These are phyloP conservation scores for Drosophila melanica DNA, from an alignment of 1,140 invertebrate genomes.

Conservation along the genomic window DNA sequence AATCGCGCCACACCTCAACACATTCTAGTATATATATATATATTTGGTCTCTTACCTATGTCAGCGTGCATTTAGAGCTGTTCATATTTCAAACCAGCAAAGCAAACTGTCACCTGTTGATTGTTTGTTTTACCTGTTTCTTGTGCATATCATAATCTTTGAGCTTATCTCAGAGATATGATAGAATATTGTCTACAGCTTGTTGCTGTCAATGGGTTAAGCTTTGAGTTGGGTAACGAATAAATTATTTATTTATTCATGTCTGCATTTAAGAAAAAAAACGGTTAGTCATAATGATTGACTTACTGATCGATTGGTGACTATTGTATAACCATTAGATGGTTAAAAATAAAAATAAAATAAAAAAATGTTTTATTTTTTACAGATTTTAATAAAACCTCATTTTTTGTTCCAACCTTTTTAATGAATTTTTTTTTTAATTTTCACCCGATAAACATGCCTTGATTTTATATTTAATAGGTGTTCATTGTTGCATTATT, in stretches of 20 bases:
- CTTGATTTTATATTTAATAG: no score
- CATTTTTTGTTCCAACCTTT: no score
- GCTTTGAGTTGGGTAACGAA: conserved; percentile 16
- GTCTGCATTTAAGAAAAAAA: not conserved
- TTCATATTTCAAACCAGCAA: conserved; percentile 25
- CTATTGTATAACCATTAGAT: no score
- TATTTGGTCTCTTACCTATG: not conserved
- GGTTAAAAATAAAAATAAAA: no score
- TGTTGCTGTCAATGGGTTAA: conserved; percentile 17
- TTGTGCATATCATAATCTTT: conserved; percentile 32
- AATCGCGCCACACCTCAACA: conserved; percentile 21
- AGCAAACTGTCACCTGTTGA: conserved; percentile 49
- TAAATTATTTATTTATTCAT: not conserved
- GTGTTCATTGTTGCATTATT: no score
- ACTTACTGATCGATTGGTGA: no score
- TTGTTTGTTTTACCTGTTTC: conserved; percentile 30
- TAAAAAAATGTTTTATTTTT: no score
- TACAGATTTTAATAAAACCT: no score
- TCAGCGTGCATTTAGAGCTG: not conserved
- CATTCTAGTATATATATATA: conserved; percentile 22
- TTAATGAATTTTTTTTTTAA: no score
- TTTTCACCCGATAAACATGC: no score
- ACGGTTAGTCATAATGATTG: no score
- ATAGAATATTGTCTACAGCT: conserved; percentile 16
- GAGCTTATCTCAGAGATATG: conserved; percentile 24